These are phyloP conservation scores for Recurvirostra avosetta DNA, from an alignment of 2,113 vertebrate genomes.

Conservation along the genomic window DNA sequence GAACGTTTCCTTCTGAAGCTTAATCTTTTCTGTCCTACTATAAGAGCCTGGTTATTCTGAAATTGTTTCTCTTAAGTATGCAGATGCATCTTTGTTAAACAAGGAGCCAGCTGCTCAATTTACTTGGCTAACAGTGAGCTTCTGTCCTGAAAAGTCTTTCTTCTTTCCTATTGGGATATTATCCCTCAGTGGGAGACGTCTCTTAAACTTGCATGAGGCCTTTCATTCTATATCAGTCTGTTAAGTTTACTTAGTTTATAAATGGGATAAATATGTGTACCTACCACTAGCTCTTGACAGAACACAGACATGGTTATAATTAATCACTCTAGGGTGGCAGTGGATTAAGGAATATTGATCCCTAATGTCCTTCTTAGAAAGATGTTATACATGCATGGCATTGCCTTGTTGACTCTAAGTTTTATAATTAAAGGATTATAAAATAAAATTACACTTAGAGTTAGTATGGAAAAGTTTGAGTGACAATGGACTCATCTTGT, in stretches of 20 bases:
- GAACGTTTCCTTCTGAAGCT: not conserved
- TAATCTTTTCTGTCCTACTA: not conserved
- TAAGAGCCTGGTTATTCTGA: not conserved
- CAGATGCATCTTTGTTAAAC: not conserved
- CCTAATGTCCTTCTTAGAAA: not conserved
- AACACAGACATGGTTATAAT: not conserved
- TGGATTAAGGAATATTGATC: slow-evolving; percentile 45
- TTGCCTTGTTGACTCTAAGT: not conserved
- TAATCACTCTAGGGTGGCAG: not conserved
- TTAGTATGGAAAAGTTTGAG: not conserved
- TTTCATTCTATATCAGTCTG: not conserved
- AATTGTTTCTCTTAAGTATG: not conserved
- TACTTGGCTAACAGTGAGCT: not conserved
- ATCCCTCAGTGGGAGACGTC: not conserved
- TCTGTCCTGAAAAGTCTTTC: not conserved
- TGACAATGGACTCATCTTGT: not conserved
- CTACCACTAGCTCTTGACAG: not conserved
- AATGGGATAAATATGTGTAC: slow-evolving; percentile 4
- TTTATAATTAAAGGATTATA: slow-evolving; percentile 25
- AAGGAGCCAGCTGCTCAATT: not conserved
- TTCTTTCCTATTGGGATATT: not conserved
- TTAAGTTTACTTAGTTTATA: slow-evolving; percentile 19
- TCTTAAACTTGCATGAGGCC: not conserved
- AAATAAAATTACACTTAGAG: not conserved
- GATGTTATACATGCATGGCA: not conserved